phyloP scores from a whole-genome alignment of 92 coral and sea anemone species.

The Zoanthus sociatus region DNA sequence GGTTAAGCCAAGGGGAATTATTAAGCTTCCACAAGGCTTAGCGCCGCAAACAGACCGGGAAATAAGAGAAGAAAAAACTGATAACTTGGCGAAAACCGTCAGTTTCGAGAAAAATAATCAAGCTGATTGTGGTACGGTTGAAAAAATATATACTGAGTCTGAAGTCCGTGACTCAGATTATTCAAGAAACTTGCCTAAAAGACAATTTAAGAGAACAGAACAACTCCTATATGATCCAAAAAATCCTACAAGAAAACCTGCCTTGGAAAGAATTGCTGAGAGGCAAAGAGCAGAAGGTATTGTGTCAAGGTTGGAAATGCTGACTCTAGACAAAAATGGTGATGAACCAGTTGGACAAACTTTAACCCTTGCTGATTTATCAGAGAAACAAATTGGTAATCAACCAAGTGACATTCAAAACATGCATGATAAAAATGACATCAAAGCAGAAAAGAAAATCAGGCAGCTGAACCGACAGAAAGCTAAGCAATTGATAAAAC shows the following conservation, averaged over 20 bases:
- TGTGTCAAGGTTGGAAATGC: constrained; percentile 25
- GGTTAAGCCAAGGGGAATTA: constrained; percentile 70
- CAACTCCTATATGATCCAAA: constrained; percentile 29
- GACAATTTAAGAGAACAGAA: constrained; percentile 17
- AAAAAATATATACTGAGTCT: not conserved
- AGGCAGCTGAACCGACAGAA: constrained; percentile 70
- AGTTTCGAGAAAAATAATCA: not conserved
- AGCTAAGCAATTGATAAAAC: constrained; percentile 74
- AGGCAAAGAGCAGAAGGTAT: constrained; percentile 20
- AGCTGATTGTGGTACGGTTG: constrained; percentile 18
- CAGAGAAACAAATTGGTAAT: not conserved
- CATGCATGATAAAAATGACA: not conserved
- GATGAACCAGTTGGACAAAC: constrained; percentile 14
- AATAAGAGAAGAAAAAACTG: constrained; percentile 19
- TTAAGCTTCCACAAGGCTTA: constrained; percentile 78
- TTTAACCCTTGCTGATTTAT: constrained; percentile 19
- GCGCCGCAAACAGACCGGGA: constrained; percentile 32
- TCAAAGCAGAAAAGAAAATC: constrained; percentile 68
- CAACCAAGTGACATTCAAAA: constrained; percentile 17
- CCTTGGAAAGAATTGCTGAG: constrained; percentile 40
- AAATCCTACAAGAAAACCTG: constrained; percentile 23
- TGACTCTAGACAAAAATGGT: constrained; percentile 24
- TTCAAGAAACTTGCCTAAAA: constrained; percentile 21
- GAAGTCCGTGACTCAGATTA: constrained; percentile 15
- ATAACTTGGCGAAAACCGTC: not conserved